Base-by-base conservation (phyloP, 53 echinoderm and acorn worm species). In the Paracentrotus lividus region DNA sequence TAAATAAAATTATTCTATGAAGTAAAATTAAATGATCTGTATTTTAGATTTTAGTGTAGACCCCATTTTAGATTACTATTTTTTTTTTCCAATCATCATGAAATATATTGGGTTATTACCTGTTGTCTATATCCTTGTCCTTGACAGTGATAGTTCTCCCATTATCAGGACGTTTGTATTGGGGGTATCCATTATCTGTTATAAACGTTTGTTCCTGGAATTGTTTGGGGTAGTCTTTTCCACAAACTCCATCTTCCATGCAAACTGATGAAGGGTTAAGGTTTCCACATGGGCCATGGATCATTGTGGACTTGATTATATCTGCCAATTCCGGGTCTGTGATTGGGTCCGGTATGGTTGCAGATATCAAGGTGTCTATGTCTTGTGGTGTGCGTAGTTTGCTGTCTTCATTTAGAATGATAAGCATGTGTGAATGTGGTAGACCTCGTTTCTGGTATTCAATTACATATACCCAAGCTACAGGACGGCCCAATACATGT, bases 361-460 rank as follows among this genome's bases (percentile, higher is more conserved):
- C 66, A 8, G 3, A 2, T 8, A 66, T 66, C 4, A 66, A 12
- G 3, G 4, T 66, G 26, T 66, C 61, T 18, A 61, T 61, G 14
- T 61, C 61, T 61, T 61, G 16, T 8, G 61, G 21, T 4, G 12
- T 5, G 23, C 61, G 61, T 23, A 61, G 14, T 61, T 61, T 93
- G 24, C 49, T 61, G 55, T 55, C 56, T 85, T 81, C 5, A 32
- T 44, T 13, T 1, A 93, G 65, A 18, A 93, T 93, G 5, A 93
- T 55, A 2, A 93, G 44, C 93, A 93, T 84, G 29, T 84, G 93
- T 23, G 55, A 93, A 61, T 93, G 93, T 51, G 93, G 93, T 31
- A 93, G 93, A 57, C 93, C 93, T 60, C 85, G 55, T 34, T 92
- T 92, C 51, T 93, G 93, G 85, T 85, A 93, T 42, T 93, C 93